Evolutionary conservation across 2,888 invertebrate genomes (phyloP), one percentile per base, ranked within the genome.

Genomic region (Caenorhabditis afra): DNA sequence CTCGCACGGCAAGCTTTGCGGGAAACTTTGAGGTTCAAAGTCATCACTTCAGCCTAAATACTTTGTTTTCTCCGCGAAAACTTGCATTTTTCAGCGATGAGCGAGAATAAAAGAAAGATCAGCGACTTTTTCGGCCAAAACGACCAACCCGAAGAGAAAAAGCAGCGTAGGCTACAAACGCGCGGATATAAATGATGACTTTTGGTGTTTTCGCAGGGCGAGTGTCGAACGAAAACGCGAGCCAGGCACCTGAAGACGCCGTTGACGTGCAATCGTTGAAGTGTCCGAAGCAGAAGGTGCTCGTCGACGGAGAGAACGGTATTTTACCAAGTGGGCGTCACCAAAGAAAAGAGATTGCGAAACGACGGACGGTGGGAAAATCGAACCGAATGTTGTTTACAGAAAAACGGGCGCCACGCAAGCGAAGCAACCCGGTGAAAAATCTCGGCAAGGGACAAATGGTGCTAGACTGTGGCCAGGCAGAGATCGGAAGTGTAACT

Each of bases 401-500:
- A 41, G 44, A 41, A 47, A 29, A 29, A 29, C 29, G 29, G 29
- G 29, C 29, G 29, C 29, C 29, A 29, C 29, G 29, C 29, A 29
- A 52, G 62, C 7, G 47, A 37, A 1, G 23, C 8, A n/a, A 16
- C 20, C 45, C 29, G 29, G 67, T 62, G 53, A 45, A 44, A 44
- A 47, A 68, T 11, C 49, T 64, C 20, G 75, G 41, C n/a, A 67
- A 41, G 41, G 14, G 45, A 2, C 78, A 78, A 20, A 66, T 41
- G 50, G 39, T 78, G 10, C 59, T 78, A 29, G 71, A 78, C 37
- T 66, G 59, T 47, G 78, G 78, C 11, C 78, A 78, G 50, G 8
- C 11, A 14, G 11, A 52, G 37, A 66, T 78, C 29, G 78, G 78
- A 16, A 57, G 39, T 41, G 49, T 49, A 10, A 35, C 47, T n/a